Percentiles rank a stretch among this genome's conserved stretches.
phyloP scores from a whole-genome alignment of 2,888 invertebrate genomes.

The Cancer borealis region DNA sequence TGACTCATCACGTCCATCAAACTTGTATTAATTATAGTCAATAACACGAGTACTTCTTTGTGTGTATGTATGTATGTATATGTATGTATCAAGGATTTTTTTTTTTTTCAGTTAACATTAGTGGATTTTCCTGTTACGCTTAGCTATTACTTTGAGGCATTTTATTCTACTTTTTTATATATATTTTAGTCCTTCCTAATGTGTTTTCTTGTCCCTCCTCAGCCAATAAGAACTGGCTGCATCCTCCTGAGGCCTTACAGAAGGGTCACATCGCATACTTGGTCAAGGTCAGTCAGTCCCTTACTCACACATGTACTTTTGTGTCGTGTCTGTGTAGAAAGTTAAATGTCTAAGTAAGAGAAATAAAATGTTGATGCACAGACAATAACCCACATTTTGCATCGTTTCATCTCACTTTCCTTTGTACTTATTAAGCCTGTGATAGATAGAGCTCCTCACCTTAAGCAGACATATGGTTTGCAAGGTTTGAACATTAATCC shows the following conservation, averaged over 20 bases:
- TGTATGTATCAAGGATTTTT: too few relatives aligned
- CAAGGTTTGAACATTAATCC: background rate
- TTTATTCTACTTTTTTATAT: background rate
- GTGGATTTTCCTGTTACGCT: background rate
- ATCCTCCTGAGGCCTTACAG: conserved; percentile 94
- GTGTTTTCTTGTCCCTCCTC: conserved; percentile 61
- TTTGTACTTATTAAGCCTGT: background rate
- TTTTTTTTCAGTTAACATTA: background rate
- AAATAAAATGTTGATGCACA: background rate
- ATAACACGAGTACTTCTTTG: background rate
- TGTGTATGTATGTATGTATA: background rate
- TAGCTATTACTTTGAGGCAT: background rate
- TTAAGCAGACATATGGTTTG: background rate
- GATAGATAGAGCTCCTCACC: background rate
- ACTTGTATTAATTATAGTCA: background rate
- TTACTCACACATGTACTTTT: background rate
- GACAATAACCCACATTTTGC: background rate
- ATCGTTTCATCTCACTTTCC: background rate
- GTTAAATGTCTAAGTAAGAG: background rate
- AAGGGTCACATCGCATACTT: conserved; percentile 98
- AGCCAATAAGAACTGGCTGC: conserved; percentile 89
- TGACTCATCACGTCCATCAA: background rate
- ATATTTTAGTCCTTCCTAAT: background rate
- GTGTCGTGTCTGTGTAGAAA: background rate
- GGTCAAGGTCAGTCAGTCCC: conserved; percentile 88